Percentiles rank a stretch among this genome's conserved stretches.
These are phyloP conservation scores for Leuctra nigra DNA, from an alignment of 2,888 invertebrate species.

Conservation along the genomic window DNA sequence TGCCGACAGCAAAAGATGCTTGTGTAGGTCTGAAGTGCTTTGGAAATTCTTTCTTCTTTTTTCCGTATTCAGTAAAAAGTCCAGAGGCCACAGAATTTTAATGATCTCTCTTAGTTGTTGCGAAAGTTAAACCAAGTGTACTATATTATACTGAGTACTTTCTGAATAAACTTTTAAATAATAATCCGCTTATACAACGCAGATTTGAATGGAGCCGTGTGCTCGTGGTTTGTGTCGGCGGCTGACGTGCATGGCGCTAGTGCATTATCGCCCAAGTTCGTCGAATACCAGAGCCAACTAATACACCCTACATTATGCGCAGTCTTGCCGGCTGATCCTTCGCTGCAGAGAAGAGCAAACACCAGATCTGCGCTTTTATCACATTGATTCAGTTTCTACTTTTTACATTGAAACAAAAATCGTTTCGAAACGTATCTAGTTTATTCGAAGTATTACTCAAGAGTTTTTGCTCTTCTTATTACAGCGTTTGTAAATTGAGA, in stretches of 20 bases:
- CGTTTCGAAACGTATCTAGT: too few relatives aligned
- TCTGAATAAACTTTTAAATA: slow-evolving; percentile 21
- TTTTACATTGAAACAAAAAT: too few relatives aligned
- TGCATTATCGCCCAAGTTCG: neutral
- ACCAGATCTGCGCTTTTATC: too few relatives aligned
- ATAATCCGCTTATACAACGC: slow-evolving; percentile 23
- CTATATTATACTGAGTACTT: neutral
- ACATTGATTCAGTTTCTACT: too few relatives aligned
- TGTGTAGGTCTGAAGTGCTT: slow-evolving; percentile 1
- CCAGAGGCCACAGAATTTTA: slow-evolving; percentile 13
- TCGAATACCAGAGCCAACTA: neutral
- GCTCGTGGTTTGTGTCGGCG: neutral
- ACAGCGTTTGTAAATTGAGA: too few relatives aligned
- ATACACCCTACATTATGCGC: too few relatives aligned
- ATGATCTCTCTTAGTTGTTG: slow-evolving; percentile 12
- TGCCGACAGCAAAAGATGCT: neutral
- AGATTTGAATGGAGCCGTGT: slow-evolving; percentile 1
- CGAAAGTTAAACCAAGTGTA: slow-evolving; percentile 6
- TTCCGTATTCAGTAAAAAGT: slow-evolving; percentile 3
- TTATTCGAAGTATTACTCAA: too few relatives aligned
- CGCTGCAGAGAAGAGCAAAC: too few relatives aligned
- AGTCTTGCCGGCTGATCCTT: too few relatives aligned
- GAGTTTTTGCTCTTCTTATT: too few relatives aligned
- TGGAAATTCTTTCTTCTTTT: neutral
- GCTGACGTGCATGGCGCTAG: neutral